Conservation (phyloP, 2,797 vertebrate species). For the Valencia hispanica region DNA sequence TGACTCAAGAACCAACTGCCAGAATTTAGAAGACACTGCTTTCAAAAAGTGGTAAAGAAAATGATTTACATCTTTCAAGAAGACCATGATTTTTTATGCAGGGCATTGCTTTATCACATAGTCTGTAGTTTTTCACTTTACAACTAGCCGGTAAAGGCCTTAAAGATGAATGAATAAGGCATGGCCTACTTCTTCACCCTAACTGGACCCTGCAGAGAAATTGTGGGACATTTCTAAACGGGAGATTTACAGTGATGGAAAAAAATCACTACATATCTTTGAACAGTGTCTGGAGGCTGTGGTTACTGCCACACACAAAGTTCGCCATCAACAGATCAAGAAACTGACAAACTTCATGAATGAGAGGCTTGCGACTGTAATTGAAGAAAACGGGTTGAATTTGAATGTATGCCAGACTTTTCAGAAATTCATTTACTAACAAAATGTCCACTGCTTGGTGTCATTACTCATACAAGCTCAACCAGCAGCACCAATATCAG, state of each 20-base stretch:
- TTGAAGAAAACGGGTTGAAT: neutral
- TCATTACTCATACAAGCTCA: slow-evolving; percentile 58
- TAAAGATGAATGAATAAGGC: neutral
- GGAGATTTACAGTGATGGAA: neutral
- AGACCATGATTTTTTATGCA: neutral
- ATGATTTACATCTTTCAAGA: neutral
- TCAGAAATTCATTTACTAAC: neutral
- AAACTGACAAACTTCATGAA: neutral
- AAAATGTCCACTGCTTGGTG: neutral
- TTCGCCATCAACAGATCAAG: neutral
- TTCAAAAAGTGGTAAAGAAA: neutral
- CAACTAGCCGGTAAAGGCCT: neutral
- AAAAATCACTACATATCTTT: neutral
- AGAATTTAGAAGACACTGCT: neutral
- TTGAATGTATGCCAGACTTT: neutral
- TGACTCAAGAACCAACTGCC: neutral
- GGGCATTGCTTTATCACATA: neutral
- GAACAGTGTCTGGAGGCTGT: neutral
- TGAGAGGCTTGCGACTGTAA: neutral
- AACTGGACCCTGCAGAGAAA: neutral
- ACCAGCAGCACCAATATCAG: slow-evolving; percentile 30
- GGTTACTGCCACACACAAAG: neutral
- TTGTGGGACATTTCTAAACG: neutral
- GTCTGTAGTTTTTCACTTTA: neutral
- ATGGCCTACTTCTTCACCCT: neutral